Base-by-base conservation (phyloP, 2,888 invertebrate species). In the Coenonympha glycerion region DNA sequence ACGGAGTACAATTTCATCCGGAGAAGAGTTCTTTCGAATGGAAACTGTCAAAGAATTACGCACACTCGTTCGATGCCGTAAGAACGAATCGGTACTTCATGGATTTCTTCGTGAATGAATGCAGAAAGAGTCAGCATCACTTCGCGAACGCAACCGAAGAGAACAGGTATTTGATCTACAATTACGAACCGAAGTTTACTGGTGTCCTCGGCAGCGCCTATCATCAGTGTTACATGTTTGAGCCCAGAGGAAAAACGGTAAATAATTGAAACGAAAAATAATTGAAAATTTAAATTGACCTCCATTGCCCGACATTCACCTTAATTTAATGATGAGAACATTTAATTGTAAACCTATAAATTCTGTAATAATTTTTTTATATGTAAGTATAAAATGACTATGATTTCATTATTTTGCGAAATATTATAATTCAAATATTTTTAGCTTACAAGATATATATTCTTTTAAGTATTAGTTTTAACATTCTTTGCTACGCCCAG, bases 1-100 rank as follows among this genome's bases (percentile, higher is more conserved):
- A 92, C 73, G 97, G 93, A 0, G 86, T 92, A 0, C 96, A 97
- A 75, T 97, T 95, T 78, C 98, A 98, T 70, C 97, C 97, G 0
- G 98, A 98, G 76, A 96, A 96, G 68, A 92, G 90, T 65, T 78
- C 90, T 0, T 97, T 92, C 67, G 95, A 96, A 75, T 95, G 92
- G 92, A 89, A 87, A 45, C 62, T 64, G 19, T 87, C 77, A 6
- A 87, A 86, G 48, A 76, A 81, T 1, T 91, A 94, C 53, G 90
- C 93, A 0, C 96, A 96, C 66, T 85, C 89, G 0, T 46, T 65
- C 0, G 79, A 90, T 9, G 92, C 95, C 0, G 79, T 93, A 0
- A 78, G 82, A 64, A 87, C 90, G 0, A 88, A 91, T 8, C 92
- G 94, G 62, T 94, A 93, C 76, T 93, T 97, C 64, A 92, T 92